Evolutionary conservation across 2,113 vertebrate species (phyloP).

Genomic region (Motacilla alba): DNA sequence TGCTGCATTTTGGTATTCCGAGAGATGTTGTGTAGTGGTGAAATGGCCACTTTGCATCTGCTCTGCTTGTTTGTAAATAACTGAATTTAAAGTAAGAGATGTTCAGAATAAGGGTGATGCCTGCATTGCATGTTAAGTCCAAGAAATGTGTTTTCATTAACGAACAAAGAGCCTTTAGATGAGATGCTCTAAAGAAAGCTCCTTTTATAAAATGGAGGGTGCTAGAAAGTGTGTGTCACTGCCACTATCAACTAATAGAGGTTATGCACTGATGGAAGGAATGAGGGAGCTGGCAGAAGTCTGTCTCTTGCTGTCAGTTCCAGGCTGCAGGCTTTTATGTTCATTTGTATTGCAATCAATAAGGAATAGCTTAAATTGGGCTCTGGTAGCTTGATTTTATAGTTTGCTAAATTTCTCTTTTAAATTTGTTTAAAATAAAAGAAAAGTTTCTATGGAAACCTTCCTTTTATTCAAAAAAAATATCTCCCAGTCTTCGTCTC

Average conservation of each 20-base stretch:
- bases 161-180: neutral
- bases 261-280: slow-evolving; percentile 26
- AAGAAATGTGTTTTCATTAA: neutral
- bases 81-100: neutral
- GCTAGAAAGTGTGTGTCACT: slow-evolving; percentile 1
- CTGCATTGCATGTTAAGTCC: neutral
- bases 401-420: slow-evolving; percentile 53
- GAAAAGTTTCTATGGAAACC: slow-evolving; percentile 63
- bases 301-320: slow-evolving; percentile 42
- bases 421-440: slow-evolving; percentile 58
- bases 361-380: slow-evolving; percentile 42
- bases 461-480: slow-evolving; percentile 27
- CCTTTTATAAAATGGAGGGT: slow-evolving; percentile 7
- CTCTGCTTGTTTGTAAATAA: neutral
- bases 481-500: neutral
- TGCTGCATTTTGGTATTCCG: neutral
- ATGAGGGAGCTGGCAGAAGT: slow-evolving; percentile 34
- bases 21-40: neutral
- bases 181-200: neutral
- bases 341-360: slow-evolving; percentile 50
- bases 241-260: slow-evolving; percentile 43
- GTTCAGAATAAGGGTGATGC: neutral
- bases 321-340: slow-evolving; percentile 49
- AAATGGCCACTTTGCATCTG: neutral
- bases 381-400: slow-evolving; percentile 38